phyloP scores from a whole-genome alignment of 1,140 invertebrate genomes.

The Drosophila seguyi region DNA sequence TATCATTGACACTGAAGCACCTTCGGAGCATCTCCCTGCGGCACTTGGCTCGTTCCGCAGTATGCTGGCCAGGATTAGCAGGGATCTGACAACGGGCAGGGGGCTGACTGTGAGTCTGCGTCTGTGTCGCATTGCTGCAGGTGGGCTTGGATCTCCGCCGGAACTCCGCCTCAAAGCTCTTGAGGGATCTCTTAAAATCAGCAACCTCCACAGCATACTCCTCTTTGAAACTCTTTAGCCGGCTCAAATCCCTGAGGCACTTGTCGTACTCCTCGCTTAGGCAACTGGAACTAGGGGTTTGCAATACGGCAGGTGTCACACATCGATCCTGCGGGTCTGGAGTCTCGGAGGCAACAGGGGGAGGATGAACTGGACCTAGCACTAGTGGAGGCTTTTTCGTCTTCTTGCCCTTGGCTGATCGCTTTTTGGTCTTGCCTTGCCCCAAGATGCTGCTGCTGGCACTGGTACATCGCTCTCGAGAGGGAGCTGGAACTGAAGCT shows the following conservation, averaged over 20 bases:
- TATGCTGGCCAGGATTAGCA: conserved; percentile 42
- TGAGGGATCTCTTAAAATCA: conserved; percentile 72
- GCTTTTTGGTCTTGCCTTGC: conserved; percentile 50
- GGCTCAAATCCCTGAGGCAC: conserved; percentile 57
- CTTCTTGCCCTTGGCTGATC: conserved; percentile 46
- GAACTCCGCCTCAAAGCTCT: conserved; percentile 69
- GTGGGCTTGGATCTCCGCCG: conserved; percentile 66
- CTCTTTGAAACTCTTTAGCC: conserved; percentile 69
- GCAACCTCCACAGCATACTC: conserved; percentile 74
- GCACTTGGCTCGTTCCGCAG: conserved; percentile 62
- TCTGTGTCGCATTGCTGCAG: conserved; percentile 54
- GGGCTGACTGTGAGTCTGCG: conserved; percentile 15
- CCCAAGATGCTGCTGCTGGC: conserved; percentile 40
- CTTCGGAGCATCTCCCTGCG: conserved; percentile 68
- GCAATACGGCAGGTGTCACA: conserved; percentile 1
- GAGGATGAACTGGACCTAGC: conserved; percentile 11
- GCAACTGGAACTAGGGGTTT: conserved; percentile 35
- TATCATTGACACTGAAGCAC: conserved; percentile 71
- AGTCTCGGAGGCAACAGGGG: conserved; percentile 4
- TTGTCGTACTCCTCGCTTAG: conserved; percentile 69
- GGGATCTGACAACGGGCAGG: conserved; percentile 13
- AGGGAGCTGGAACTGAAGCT: background rate
- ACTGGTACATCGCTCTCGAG: conserved; percentile 41
- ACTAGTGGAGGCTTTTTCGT: conserved; percentile 41
- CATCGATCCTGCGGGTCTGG: conserved; percentile 14